phyloP scores from a whole-genome alignment of 2,888 invertebrate genomes.

The Capitulum mitella region DNA sequence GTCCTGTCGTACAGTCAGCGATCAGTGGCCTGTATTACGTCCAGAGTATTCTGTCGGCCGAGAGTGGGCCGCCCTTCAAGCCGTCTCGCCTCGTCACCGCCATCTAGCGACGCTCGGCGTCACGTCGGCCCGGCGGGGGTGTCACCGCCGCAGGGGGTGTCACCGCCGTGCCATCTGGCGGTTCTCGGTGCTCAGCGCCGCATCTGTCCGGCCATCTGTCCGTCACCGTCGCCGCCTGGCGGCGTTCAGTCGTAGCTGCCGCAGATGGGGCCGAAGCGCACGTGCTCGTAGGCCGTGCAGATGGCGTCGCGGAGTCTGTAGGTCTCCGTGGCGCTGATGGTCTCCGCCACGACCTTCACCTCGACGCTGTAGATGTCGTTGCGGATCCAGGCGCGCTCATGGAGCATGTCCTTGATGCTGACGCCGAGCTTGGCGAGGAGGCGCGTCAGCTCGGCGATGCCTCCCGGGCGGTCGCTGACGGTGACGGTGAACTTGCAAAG shows the following conservation, averaged over 20 bases:
- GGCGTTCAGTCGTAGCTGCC: conserved; percentile 7
- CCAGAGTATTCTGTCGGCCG: too few relatives aligned
- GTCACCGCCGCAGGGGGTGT: too few relatives aligned
- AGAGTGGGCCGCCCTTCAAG: too few relatives aligned
- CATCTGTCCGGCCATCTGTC: too few relatives aligned
- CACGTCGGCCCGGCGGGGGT: too few relatives aligned
- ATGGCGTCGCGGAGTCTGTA: not conserved
- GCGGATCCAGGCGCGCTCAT: conserved; percentile 89
- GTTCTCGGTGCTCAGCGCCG: too few relatives aligned
- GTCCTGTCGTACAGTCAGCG: too few relatives aligned
- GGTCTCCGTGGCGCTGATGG: conserved; percentile 42
- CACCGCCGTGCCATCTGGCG: too few relatives aligned
- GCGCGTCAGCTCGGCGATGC: conserved; percentile 74
- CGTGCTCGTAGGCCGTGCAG: not conserved
- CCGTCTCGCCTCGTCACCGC: too few relatives aligned
- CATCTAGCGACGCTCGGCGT: too few relatives aligned
- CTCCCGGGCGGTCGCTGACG: conserved; percentile 78
- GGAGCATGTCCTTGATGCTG: conserved; percentile 89
- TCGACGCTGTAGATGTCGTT: conserved; percentile 77
- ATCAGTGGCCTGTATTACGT: too few relatives aligned
- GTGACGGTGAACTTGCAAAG: conserved; percentile 63
- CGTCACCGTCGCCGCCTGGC: not conserved
- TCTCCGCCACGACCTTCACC: conserved; percentile 76
- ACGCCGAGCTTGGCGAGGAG: conserved; percentile 69
- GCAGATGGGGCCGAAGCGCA: conserved; percentile 16